These are phyloP conservation scores for Clarias magur DNA, from an alignment of 2,113 vertebrate species.

Conservation along the genomic window DNA sequence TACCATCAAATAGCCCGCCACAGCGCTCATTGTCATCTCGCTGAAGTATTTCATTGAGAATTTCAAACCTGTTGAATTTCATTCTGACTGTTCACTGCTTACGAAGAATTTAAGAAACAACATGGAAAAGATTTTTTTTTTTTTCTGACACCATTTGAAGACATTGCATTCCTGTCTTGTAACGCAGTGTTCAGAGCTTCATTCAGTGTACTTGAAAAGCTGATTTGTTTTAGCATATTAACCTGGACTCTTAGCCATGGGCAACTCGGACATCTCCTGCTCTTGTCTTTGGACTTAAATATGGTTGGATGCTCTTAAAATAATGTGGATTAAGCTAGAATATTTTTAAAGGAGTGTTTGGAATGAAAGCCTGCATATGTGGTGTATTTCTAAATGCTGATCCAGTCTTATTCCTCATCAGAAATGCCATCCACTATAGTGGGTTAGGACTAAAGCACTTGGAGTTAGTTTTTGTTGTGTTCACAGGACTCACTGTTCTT, in stretches of 20 bases:
- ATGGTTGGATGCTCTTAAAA: conserved; percentile 27
- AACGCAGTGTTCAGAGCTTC: conserved; percentile 40
- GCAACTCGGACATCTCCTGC: conserved; percentile 8
- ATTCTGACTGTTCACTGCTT: conserved; percentile 14
- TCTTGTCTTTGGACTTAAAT: conserved; percentile 9
- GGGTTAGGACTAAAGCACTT: conserved; percentile 53
- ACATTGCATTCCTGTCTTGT: conserved; percentile 5
- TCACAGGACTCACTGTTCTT: conserved; percentile 34
- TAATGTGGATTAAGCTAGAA: conserved; percentile 25
- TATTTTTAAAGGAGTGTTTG: conserved; percentile 41
- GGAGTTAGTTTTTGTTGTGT: conserved; percentile 40
- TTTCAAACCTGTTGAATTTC: conserved; percentile 36
- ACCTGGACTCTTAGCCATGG: conserved; percentile 22
- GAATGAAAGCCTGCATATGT: conserved; percentile 38
- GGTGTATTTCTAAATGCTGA: conserved; percentile 33
- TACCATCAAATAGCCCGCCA: conserved; percentile 41
- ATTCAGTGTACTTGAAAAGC: conserved; percentile 42
- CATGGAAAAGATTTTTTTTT: neutral
- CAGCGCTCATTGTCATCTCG: conserved; percentile 10
- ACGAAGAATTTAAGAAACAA: conserved; percentile 29
- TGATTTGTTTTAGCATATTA: conserved; percentile 31
- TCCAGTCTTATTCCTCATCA: conserved; percentile 34
- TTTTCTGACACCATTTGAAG: conserved; percentile 1
- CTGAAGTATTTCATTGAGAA: conserved; percentile 49
- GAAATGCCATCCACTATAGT: conserved; percentile 37